Evolutionary conservation across 2,888 invertebrate genomes (phyloP).

Genomic region (Vandiemenella viatica): DNA sequence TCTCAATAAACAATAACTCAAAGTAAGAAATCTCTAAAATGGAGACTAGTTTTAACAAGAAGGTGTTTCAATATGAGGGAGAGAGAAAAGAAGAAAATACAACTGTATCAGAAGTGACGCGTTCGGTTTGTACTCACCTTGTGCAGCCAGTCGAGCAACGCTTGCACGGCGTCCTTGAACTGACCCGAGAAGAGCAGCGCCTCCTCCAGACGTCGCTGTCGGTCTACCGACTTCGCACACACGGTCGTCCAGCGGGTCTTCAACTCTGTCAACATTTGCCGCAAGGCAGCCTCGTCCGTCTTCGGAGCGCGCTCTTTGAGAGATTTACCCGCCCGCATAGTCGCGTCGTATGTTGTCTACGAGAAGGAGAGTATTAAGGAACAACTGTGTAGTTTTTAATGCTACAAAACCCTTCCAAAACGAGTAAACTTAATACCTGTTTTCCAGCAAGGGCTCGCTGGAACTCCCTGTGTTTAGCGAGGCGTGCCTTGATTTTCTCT

Average conservation of each 20-base stretch:
- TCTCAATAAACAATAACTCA: too few relatives aligned
- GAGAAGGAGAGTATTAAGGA: not conserved
- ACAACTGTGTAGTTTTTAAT: not conserved
- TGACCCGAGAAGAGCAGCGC: conserved; percentile 90
- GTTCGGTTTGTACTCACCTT: too few relatives aligned
- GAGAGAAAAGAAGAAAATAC: too few relatives aligned
- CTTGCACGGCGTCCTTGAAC: conserved; percentile 91
- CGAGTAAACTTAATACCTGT: conserved; percentile 36
- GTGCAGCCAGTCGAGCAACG: conserved; percentile 83
- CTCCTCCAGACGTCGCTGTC: conserved; percentile 89
- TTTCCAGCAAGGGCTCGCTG: conserved; percentile 80
- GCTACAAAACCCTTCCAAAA: not conserved
- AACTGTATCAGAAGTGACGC: too few relatives aligned
- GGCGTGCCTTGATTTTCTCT: conserved; percentile 67
- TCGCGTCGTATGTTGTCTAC: conserved; percentile 57
- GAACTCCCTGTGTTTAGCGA: conserved; percentile 84
- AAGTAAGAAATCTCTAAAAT: too few relatives aligned
- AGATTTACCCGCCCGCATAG: conserved; percentile 76
- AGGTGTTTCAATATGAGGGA: too few relatives aligned
- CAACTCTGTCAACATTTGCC: conserved; percentile 75
- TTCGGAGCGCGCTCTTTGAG: conserved; percentile 92
- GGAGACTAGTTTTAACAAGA: too few relatives aligned
- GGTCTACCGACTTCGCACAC: conserved; percentile 84
- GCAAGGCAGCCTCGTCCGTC: conserved; percentile 65
- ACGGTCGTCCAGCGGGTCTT: conserved; percentile 89